phyloP scores from a whole-genome alignment of 2,888 invertebrate genomes.

The Lycocerus yunnanus region DNA sequence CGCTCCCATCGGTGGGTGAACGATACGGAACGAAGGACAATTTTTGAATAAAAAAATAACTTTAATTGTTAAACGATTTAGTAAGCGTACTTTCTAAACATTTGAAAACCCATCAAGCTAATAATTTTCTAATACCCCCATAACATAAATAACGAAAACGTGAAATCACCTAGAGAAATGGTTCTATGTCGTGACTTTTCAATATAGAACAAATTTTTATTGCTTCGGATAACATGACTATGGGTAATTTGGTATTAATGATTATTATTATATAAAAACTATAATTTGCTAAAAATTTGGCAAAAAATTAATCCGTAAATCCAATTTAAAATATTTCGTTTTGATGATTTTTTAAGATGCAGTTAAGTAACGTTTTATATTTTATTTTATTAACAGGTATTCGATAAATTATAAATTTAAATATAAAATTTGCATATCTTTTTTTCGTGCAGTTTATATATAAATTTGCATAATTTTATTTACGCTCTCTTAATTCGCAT shows the following conservation, averaged over 20 bases:
- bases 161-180: constrained; percentile 9
- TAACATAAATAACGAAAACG: constrained; percentile 13
- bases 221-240: neutral
- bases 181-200: constrained; percentile 1
- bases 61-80: neutral
- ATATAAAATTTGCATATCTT: neutral
- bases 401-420: neutral
- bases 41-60: neutral
- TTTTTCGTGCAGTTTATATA: neutral
- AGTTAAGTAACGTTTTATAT: neutral
- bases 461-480: neutral
- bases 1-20: neutral
- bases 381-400: neutral
- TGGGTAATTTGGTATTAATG: neutral
- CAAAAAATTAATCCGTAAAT: neutral
- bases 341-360: neutral
- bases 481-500: neutral
- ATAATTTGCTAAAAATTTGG: neutral
- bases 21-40: neutral
- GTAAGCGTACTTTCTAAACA: constrained; percentile 2
- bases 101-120: neutral
- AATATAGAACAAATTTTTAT: neutral
- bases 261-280: neutral
- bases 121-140: constrained; percentile 5
- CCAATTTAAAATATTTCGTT: neutral